Base-by-base conservation (phyloP, 2,113 vertebrate species). In the Okapia johnstoni region DNA sequence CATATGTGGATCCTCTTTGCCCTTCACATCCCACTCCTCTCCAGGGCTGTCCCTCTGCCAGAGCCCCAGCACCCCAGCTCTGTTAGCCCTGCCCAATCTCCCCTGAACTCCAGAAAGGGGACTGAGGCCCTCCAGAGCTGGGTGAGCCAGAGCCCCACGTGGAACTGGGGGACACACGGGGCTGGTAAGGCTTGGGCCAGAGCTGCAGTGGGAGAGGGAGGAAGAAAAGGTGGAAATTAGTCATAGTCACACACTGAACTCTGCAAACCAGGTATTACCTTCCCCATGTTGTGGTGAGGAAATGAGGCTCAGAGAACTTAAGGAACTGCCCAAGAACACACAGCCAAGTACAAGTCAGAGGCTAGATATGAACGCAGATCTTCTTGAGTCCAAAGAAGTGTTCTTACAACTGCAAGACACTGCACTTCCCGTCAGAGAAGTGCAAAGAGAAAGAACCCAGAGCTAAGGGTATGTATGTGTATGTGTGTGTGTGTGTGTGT, bases 321-420 rank as follows among this genome's bases (percentile, higher is more conserved):
- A 30, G n/a, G 87, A 25, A 21, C 1, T 21, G 25, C 58, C 88
- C 36, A 7, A 84, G 76, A 77, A 9, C 85, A 43, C 50, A 66
- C 40, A 61, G 61, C 77, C 57, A 13, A 21, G 73, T 14, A 3
- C 3, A 80, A 52, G 28, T 36, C 43, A 28, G 40, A 57, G 55
- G 17, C 13, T 16, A 46, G 19, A n/a, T 52, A 1, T 23, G 61
- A 60, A 16, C 0, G 4, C 2, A 1, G 21, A 48, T 25, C 26
- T 13, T 6, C 50, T 61, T 26, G 50, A 85, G 55, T 52, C 57
- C 92, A 40, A 43, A n/a, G 40, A 26, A 11, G 13, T 46, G 14
- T 25, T 66, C 80, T 36, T 19, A 7, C 12, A 66, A 6, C 7
- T 5, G 1, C 7, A 0, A 50, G 19, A 8, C 23, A 25, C 63